Base-by-base conservation (phyloP, 2,113 vertebrate species). In the Percina caprodes region DNA sequence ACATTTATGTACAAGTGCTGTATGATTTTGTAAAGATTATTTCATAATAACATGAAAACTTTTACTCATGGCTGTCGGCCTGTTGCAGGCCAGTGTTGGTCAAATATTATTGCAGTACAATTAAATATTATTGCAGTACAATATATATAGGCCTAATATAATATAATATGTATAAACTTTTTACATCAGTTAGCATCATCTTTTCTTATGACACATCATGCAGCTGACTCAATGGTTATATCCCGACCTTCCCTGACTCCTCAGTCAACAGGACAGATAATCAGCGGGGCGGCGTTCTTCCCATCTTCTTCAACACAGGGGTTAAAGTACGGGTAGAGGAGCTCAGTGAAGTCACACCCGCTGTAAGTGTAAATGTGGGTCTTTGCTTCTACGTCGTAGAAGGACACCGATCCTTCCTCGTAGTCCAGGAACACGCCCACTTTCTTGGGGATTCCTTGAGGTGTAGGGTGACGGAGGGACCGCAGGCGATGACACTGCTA, bases 401-500 rank as follows among this genome's bases (percentile, higher is more conserved):
- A 96, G 13, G 96, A 94, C 68, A 97, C 92, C 0, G 82, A 77
- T 0, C 95, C 94, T 0, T 89, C 93, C 23, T 96, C 93, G 1
- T 96, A 95, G 86, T 97, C 96, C 85, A 97, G 61, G 52, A 96
- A 96, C 21, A 96, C 84, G 0, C 94, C 95, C 0, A 97, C 90
- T 16, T 92, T 88, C 49, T 89, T 89, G 3, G 94, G 1, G 8
- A 86, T 83, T 84, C 88, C 73, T 6, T 76, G 68, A 83, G 94
- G 11, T 23, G 71, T 82, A 96, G 94, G 21, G 91, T 0, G 45
- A 83, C 0, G 2, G 66, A 67, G 10, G 87, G 89, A 2, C 71
- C 3, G 6, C 92, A 92, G 60, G 85, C 91, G 0, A 1, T 77
- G 19, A 93, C 67, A 6, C 74, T 75, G 21, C 83, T 72, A 0